phyloP scores from a whole-genome alignment of 2,797 vertebrate genomes.

The Molossus alvarezi region DNA sequence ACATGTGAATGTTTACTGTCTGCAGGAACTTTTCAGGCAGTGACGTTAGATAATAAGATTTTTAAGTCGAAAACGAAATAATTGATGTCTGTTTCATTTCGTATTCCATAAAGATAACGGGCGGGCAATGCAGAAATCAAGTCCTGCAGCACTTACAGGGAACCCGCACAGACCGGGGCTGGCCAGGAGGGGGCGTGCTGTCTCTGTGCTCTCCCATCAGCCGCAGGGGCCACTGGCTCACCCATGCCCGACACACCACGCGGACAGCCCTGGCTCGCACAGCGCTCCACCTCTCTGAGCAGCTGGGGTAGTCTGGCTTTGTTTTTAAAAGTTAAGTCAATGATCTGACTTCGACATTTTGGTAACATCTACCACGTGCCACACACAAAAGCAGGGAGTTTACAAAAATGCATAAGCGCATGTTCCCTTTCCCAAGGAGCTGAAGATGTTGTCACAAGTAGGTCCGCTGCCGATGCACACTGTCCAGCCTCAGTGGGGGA shows the following conservation, averaged over 20 bases:
- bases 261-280: rapidly evolving
- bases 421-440: neutral
- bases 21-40: conserved; percentile 77
- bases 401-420: neutral
- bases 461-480: neutral
- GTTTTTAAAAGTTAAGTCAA: neutral
- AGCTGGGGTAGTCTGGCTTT: neutral
- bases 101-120: conserved; percentile 74
- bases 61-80: conserved; percentile 78
- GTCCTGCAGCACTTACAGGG: neutral
- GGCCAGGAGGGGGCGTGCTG: conserved; percentile 81
- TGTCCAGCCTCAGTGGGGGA: neutral
- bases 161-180: conserved; percentile 65
- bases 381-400: neutral
- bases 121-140: neutral
- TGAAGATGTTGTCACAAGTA: neutral
- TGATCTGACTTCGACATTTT: neutral
- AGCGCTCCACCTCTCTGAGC: neutral
- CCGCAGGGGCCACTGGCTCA: neutral
- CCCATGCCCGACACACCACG: rapidly evolving
- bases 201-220: conserved; percentile 77
- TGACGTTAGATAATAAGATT: conserved; percentile 81
- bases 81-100: conserved; percentile 72
- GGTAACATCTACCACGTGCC: neutral
- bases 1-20: conserved; percentile 63